Evolutionary conservation across 2,888 invertebrate species (phyloP).

Genomic region (Pachliopta kotzebuea): DNA sequence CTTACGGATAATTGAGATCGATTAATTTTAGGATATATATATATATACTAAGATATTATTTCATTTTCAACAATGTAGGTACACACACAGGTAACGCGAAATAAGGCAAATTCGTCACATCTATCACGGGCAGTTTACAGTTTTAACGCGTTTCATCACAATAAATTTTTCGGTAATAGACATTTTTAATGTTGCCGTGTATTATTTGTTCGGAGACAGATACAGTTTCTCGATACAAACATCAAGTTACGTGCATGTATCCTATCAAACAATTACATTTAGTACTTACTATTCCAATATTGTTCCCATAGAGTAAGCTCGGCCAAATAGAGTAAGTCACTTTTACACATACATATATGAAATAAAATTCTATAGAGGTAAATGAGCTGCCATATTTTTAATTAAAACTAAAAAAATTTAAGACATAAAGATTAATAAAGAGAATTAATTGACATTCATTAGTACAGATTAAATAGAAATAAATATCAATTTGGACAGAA

Average conservation of each 20-base stretch:
- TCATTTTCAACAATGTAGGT: slow-evolving; percentile 69
- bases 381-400: slow-evolving; percentile 64
- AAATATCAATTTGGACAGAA: slow-evolving; percentile 32
- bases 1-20: slow-evolving; percentile 77
- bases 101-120: slow-evolving; percentile 70
- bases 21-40: slow-evolving; percentile 68
- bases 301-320: slow-evolving; percentile 78
- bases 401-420: slow-evolving; percentile 20
- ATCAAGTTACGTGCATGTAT: slow-evolving; percentile 54
- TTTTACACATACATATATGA: slow-evolving; percentile 41
- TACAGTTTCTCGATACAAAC: slow-evolving; percentile 33
- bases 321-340: slow-evolving; percentile 54
- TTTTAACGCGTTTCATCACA: slow-evolving; percentile 38
- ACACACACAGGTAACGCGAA: slow-evolving; percentile 75
- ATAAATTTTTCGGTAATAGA: slow-evolving; percentile 34
- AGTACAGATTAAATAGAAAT: slow-evolving; percentile 27
- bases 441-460: slow-evolving; percentile 2
- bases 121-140: slow-evolving; percentile 44
- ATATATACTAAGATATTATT: slow-evolving; percentile 69
- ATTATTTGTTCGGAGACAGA: slow-evolving; percentile 45
- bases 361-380: slow-evolving; percentile 46
- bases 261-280: slow-evolving; percentile 47
- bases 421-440: slow-evolving; percentile 8
- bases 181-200: slow-evolving; percentile 33
- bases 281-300: slow-evolving; percentile 60